Evolutionary conservation across 23 tunicate genomes (phyloP), one percentile per base, ranked within the genome.

Genomic region (Styela clava): DNA sequence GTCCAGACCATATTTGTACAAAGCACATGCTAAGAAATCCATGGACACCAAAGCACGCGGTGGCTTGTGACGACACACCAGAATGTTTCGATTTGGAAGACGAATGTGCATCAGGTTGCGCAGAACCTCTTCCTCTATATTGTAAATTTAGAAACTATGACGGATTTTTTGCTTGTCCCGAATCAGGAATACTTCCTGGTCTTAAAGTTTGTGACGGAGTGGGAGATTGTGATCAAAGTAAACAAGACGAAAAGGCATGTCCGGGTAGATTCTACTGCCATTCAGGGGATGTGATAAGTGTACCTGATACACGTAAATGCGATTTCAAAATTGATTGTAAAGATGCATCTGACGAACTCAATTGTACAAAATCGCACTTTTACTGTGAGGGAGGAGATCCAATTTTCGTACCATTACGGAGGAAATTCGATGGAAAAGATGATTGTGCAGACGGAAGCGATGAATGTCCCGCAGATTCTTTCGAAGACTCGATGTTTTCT

Each of bases 61-160:
- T 74, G 0, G 26, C 81, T 22, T 91, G 97, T 78, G 90, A 91
- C 78, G 90, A 87, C 2, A 35, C 33, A 26, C 97, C 97, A 0
- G 97, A 91, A 70, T 91, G 97, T 56, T 81, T 82, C 30, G 71
- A 69, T n/a, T 76, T 91, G 87, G 97, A 91, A 62, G 97, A 91
- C 82, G 97, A 91, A 78, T 91, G 97, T 34, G 71, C 77, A 3
- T 24, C 32, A 16, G 32, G 56, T 21, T 89, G 95, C 52, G 32
- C 26, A 7, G 64, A 52, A 25, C 52, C 68, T 20, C 67, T 33
- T 12, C 94, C 87, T 0, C 22, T 18, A 18, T 91, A 73, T 62
- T 91, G 97, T 69, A 33, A 33, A 23, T 68, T 28, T 22, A 83
- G 86, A 7, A 64, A 68, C 16, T 61, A 70, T 27, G 64, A 70